Evolutionary conservation across 2,113 vertebrate species (phyloP).

Genomic region (Atrichornis clamosus): DNA sequence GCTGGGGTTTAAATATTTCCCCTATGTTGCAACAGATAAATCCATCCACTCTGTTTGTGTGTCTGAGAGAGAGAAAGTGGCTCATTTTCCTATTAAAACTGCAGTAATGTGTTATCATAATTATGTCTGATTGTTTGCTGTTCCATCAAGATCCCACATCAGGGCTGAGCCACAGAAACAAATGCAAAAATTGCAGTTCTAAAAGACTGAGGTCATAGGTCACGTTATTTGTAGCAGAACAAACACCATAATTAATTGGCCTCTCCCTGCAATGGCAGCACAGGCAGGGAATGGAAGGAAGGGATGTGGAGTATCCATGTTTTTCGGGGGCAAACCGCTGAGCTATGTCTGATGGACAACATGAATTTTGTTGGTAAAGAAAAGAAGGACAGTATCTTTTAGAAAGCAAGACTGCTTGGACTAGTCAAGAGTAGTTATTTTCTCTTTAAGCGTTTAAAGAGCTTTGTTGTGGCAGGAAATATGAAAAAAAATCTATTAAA

Average conservation of each 20-base stretch:
- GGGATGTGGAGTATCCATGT: rapidly evolving
- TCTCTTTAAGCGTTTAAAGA: not conserved
- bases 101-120: not conserved
- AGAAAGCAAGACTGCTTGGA: not conserved
- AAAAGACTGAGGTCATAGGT: not conserved
- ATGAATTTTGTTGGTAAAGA: not conserved
- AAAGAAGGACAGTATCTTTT: not conserved
- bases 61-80: not conserved
- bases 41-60: rapidly evolving
- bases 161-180: not conserved
- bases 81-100: not conserved
- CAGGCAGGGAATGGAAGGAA: not conserved
- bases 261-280: not conserved
- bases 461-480: not conserved
- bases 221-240: not conserved
- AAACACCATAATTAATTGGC: not conserved
- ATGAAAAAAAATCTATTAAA: not conserved
- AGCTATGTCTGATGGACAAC: not conserved
- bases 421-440: not conserved
- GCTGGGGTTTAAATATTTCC: not conserved
- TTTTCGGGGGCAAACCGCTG: not conserved
- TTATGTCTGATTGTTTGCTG: not conserved
- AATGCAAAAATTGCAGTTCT: not conserved
- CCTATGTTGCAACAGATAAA: not conserved
- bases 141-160: not conserved